A percentile compares a stretch with the other conserved stretches of the same genome.
Evolutionary conservation across 2,888 invertebrate genomes (phyloP).

Genomic region (Scelioninae gen. 1): DNA sequence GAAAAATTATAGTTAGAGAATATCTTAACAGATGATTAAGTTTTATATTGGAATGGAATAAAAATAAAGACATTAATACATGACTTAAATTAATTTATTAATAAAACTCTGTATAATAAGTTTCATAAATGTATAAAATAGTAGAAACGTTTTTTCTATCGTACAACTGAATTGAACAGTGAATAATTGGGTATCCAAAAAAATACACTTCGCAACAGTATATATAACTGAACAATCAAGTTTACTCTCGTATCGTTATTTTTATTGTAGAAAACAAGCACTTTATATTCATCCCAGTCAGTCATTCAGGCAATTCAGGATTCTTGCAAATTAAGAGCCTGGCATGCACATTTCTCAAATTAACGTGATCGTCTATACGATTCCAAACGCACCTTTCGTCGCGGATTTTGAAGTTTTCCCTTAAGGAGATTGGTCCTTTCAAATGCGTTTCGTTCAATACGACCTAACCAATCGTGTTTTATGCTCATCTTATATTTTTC

Average conservation of each 20-base stretch:
- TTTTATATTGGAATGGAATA: not conserved
- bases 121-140: slow-evolving; percentile 57
- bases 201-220: too few species aligned
- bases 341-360: slow-evolving; percentile 41
- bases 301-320: slow-evolving; percentile 59
- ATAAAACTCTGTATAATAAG: slow-evolving; percentile 53
- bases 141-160: slow-evolving; percentile 61
- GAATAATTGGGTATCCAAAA: too few species aligned
- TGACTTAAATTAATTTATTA: slow-evolving; percentile 61
- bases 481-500: too few species aligned
- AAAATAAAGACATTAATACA: not conserved
- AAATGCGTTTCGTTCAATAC: too few species aligned
- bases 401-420: slow-evolving; percentile 20
- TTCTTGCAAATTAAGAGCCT: slow-evolving; percentile 50
- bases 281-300: slow-evolving; percentile 59
- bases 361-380: slow-evolving; percentile 20
- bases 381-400: slow-evolving; percentile 27
- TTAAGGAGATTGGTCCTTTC: slow-evolving; percentile 37
- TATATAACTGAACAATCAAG: slow-evolving; percentile 55
- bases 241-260: slow-evolving; percentile 49
- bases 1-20: too few species aligned
- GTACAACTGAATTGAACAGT: slow-evolving; percentile 50
- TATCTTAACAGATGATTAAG: too few species aligned
- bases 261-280: slow-evolving; percentile 60
- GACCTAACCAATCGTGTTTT: too few species aligned